Base-by-base conservation (phyloP, 2,113 vertebrate species). In the Erinaceus europaeus region DNA sequence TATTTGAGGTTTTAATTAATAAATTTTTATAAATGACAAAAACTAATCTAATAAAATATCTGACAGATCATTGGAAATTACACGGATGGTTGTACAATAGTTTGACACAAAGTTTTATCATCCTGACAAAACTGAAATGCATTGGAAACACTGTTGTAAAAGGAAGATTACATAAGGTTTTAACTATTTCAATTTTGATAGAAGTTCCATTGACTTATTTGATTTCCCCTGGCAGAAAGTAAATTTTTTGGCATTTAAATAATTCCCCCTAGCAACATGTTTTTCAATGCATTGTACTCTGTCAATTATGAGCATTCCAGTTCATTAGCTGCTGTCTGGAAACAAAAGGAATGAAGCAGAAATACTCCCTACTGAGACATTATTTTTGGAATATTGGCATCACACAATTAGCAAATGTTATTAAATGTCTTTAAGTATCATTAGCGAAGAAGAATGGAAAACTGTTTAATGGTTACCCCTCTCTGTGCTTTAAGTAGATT, bases 381-480 rank as follows among this genome's bases (percentile, higher is more conserved):
- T 88, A 91, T 88, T 95, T 94, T 90, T 76, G 52, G 17, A 93
- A 72, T 62, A 90, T 57, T 82, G 42, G 61, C 59, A 90, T 68
- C 83, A 71, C 25, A 62, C 55, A 93, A 85, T 94, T 96, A 96
- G 68, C 68, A 90, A 90, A 86, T 3, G 32, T 84, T 95, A 94
- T 88, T 91, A 78, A 90, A 62, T 87, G 48, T 57, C 68, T 92
- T 94, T 95, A 87, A 92, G 64, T 90, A 95, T 74, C 91, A 91
- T 95, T 95, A 95, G 82, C 68, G 72, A 95, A 88, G 93, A 95
- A 93, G 84, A 95, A 95, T 92, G 61, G 46, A 81, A 92, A 88
- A 75, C 74, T 82, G 36, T 88, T 94, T 91, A 95, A 86, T 90
- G 75, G 76, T 34, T 74, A 86, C 86, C 69, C 73, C 77, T 94